Base-by-base conservation (phyloP, 2,888 invertebrate genomes). In the Ochropleura plecta region DNA sequence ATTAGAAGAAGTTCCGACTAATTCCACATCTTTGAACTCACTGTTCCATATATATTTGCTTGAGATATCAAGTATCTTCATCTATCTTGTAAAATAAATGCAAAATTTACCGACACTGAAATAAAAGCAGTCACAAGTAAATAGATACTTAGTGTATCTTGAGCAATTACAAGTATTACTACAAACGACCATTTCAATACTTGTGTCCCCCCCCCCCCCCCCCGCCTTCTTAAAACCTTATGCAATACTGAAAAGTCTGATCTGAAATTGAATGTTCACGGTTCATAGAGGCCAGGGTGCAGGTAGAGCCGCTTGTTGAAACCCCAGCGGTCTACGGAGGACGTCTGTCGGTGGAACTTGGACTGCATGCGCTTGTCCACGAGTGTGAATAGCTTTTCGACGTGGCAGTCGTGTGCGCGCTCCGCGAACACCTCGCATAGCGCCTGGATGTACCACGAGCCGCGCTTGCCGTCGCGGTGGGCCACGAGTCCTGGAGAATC, bases 381-480 rank as follows among this genome's bases (percentile, higher is more conserved):
- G 76, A 97, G 95, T 92, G 97, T 97, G 84, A 98, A 93, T 90
- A 98, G 96, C 85, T 97, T 96, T 91, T 98, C 97, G 55, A 98
- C 94, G 91, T 97, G 96, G 48, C 94, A 95, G 88, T 97, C 94
- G 91, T 97, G 97, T 18, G 98, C 97, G 90, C 97, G 96, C 84
- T 95, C 93, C 83, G 97, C 97, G 92, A 98, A 97, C 86, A 97
- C 96, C 85, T 97, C 92, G 92, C 98, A 98, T 87, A 98, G 94
- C 80, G 96, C 96, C 92, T 97, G 97, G 87, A 98, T 97, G 93
- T 97, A 98, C 98, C 98, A 98, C 62, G 98, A 97, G 42, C 98
- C 98, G 10, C 87, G 85, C 46, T 91, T 81, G 8, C 91, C 88
- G 93, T 98, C 97, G 74, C 98, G 97, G 89, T 97, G 96, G 0